phyloP scores from a whole-genome alignment of 2,113 vertebrate species.

The Naja naja region DNA sequence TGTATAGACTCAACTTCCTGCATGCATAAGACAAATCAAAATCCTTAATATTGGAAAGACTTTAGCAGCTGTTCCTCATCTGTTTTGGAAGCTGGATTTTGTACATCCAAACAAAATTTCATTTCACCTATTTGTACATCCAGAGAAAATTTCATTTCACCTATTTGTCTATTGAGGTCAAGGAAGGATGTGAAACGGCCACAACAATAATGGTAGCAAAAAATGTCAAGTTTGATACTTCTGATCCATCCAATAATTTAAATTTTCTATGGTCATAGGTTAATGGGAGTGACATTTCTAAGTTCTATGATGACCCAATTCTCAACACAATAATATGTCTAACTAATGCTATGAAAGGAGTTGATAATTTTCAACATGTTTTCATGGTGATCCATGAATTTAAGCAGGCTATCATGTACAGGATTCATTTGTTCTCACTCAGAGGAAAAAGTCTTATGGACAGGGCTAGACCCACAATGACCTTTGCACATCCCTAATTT shows the following conservation, averaged over 20 bases:
- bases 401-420: neutral
- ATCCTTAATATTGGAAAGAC: neutral
- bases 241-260: neutral
- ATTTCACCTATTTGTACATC: too few species aligned
- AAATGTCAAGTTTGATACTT: neutral
- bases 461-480: neutral
- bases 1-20: conserved; percentile 7
- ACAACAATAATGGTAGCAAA: neutral
- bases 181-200: neutral
- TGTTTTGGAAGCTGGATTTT: neutral
- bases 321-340: neutral
- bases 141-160: neutral
- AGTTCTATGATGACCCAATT: neutral
- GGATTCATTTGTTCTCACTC: neutral
- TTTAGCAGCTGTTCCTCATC: neutral
- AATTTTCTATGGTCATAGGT: neutral
- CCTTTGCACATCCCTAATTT: neutral
- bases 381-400: neutral
- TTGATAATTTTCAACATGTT: neutral
- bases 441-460: neutral
- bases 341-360: neutral
- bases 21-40: neutral
- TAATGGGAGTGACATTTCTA: neutral
- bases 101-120: neutral
- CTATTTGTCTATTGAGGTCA: neutral